Evolutionary conservation across 1,140 invertebrate species (phyloP).

Genomic region (Frieseomelitta varia): DNA sequence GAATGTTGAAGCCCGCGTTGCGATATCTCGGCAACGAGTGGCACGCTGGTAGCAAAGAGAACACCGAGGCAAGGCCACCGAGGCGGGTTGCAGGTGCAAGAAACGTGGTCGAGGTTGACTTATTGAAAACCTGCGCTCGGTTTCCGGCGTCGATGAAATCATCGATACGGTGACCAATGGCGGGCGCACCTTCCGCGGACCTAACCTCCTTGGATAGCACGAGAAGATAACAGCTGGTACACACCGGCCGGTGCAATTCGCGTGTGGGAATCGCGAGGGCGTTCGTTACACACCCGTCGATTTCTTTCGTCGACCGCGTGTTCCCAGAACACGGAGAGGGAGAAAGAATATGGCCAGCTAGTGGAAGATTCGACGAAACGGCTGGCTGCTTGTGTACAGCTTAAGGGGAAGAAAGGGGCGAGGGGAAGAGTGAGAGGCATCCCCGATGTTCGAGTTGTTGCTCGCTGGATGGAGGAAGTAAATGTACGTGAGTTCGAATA

Average conservation of each 20-base stretch:
- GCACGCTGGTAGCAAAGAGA: neutral
- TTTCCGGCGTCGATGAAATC: slow-evolving; percentile 57
- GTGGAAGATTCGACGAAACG: slow-evolving; percentile 6
- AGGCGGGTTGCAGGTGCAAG: slow-evolving; percentile 6
- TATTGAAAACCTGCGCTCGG: slow-evolving; percentile 36
- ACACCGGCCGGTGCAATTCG: slow-evolving; percentile 40
- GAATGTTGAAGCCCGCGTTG: neutral
- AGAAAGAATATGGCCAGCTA: neutral
- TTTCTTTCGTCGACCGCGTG: slow-evolving; percentile 22
- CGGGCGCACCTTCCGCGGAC: slow-evolving; percentile 20
- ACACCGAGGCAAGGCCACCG: neutral
- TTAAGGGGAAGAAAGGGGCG: neutral
- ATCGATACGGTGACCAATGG: slow-evolving; percentile 23
- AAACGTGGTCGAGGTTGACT: neutral
- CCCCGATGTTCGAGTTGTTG: neutral
- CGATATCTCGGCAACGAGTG: neutral
- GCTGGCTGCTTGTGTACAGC: neutral
- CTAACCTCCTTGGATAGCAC: slow-evolving; percentile 32
- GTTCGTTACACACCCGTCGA: slow-evolving; percentile 42
- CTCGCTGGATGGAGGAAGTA: neutral
- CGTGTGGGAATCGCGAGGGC: slow-evolving; percentile 54
- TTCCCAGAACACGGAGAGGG: neutral
- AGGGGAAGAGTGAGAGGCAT: neutral
- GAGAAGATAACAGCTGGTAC: slow-evolving; percentile 51
- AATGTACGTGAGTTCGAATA: neutral